phyloP scores from a whole-genome alignment of 2,113 vertebrate genomes.

The Urocolius indicus region DNA sequence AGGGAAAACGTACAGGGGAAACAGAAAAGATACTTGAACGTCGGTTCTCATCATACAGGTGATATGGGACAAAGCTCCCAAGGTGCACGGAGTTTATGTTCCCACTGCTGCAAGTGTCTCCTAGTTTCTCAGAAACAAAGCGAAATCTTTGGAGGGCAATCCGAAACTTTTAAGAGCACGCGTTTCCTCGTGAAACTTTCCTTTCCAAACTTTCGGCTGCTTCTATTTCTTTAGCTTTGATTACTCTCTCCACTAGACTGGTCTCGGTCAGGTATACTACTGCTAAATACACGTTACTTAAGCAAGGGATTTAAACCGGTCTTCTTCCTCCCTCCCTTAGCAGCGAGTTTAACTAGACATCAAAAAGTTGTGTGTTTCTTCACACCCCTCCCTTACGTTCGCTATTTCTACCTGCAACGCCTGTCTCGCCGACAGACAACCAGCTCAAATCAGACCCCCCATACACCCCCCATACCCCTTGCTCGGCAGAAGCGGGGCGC shows the following conservation, averaged over 20 bases:
- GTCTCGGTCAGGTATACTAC: neutral
- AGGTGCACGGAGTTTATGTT: neutral
- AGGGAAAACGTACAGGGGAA: accelerated
- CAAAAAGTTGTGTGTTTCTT: neutral
- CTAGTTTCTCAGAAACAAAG: neutral
- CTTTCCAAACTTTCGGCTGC: neutral
- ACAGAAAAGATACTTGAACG: neutral
- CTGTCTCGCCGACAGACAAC: neutral
- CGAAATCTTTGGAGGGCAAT: neutral
- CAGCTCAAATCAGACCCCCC: no score
- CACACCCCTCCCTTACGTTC: accelerated
- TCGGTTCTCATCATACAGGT: neutral
- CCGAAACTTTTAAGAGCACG: neutral
- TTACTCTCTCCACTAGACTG: neutral
- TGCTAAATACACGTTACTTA: neutral
- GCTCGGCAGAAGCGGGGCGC: no score
- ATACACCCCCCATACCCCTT: no score
- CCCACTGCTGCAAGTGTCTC: neutral
- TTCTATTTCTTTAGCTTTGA: neutral
- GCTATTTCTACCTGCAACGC: neutral
- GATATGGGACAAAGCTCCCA: neutral
- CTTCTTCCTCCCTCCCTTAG: neutral
- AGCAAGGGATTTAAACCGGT: neutral
- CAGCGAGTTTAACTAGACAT: neutral
- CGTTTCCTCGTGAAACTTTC: neutral